These are phyloP conservation scores for Tarsius wallacei DNA, from an alignment of 2,797 vertebrate species.

Conservation along the genomic window DNA sequence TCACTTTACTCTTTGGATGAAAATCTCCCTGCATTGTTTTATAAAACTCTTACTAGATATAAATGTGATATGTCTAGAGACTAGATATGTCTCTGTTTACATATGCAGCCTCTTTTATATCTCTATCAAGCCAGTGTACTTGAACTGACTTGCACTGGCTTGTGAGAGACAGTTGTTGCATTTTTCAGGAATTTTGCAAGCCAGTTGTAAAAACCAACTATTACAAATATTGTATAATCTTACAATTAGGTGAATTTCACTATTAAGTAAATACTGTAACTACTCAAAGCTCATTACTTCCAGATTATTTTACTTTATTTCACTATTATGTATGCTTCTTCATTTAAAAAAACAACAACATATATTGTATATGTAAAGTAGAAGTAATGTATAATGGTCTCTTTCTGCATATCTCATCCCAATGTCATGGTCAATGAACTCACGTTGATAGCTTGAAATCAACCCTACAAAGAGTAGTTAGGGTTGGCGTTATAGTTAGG, in stretches of 20 bases:
- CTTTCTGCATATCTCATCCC: not conserved
- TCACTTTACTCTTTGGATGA: conserved; percentile 35
- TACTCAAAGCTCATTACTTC: not conserved
- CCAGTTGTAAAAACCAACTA: not conserved
- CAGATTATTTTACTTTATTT: not conserved
- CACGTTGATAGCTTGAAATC: not conserved
- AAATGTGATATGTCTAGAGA: too few species aligned
- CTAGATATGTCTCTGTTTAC: not conserved
- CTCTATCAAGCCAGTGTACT: not conserved
- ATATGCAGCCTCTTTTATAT: not conserved
- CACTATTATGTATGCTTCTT: not conserved
- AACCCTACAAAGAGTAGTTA: not conserved
- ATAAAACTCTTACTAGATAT: not conserved
- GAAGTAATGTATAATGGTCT: not conserved
- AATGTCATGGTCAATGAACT: not conserved
- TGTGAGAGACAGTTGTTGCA: not conserved
- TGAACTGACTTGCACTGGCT: not conserved
- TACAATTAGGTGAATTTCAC: not conserved
- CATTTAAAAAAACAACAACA: not conserved
- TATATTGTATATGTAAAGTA: not conserved
- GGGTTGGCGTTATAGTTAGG: too few species aligned
- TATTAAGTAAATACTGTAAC: not conserved
- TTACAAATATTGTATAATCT: not conserved
- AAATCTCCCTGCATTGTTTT: not conserved
- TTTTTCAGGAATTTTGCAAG: not conserved